Base-by-base conservation (phyloP, 2,797 vertebrate genomes). In the Acridotheres tristis region DNA sequence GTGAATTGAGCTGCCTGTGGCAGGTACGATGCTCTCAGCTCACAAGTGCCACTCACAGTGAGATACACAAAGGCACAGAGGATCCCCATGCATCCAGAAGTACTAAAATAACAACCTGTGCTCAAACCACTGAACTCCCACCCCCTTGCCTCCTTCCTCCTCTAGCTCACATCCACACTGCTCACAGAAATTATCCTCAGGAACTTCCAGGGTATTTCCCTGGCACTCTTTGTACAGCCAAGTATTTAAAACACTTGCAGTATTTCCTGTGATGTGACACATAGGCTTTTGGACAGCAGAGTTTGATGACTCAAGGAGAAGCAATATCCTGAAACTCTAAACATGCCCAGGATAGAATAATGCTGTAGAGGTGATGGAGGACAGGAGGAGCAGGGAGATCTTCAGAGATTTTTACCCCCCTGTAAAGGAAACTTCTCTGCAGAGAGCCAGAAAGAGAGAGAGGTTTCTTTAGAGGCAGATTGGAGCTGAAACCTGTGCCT, bases 11-110 rank as follows among this genome's bases (percentile, higher is more conserved):
- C 20, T 19, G 25, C 62, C 27, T 16, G 36, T 1, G 2, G 36
- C 1, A 3, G 22, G 11, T 16, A 36, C 0, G 1, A 10, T n/a
- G 71, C 45, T 66, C 75, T 71, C 74, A 42, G 67, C 8, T 69
- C 30, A 16, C 7, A 2, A 3, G 32, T 65, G 43, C 17, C 15
- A 3, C 43, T 82, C 51, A 71, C 19, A 58, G n/a, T 0, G 0
- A 80, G 59, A 55, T 2, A 30, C 21, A n/a, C 0, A 2, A 53
- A 63, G 14, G 8, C 48, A 32, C 25, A 59, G 43, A 45, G 16
- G 9, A 61, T n/a, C 13, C 5, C 18, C 73, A 5, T 3, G 7
- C 11, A 36, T 15, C 32, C 50, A 29, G 11, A 82, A 73, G 9
- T 45, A 51, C 20, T 2, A 1, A 78, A 81, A 72, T 9, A 36